Conservation (phyloP, 2,888 invertebrate species). For the Cerastoderma edule region DNA sequence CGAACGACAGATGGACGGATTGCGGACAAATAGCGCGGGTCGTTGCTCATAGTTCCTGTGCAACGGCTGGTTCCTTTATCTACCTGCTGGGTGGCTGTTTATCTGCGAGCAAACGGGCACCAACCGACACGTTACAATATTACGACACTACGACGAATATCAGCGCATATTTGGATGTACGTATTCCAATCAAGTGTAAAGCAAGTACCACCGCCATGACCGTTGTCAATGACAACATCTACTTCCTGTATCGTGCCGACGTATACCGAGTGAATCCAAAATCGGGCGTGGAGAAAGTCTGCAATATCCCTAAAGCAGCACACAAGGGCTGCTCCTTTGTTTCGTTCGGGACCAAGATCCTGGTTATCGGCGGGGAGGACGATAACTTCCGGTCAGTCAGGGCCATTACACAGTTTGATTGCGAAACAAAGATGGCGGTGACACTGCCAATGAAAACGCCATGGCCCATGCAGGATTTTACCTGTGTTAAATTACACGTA, state of each 20-base stretch:
- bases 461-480: conserved; percentile 38
- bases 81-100: conserved; percentile 49
- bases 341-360: conserved; percentile 40
- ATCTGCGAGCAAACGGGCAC: background rate
- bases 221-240: conserved; percentile 23
- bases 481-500: conserved; percentile 29
- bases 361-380: conserved; percentile 55
- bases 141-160: conserved; percentile 35
- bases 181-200: conserved; percentile 45
- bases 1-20: conserved; percentile 25
- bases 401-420: conserved; percentile 37
- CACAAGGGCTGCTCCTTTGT: conserved; percentile 38
- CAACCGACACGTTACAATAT: conserved; percentile 39
- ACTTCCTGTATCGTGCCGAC: conserved; percentile 34
- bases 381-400: conserved; percentile 30
- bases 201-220: conserved; percentile 28
- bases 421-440: conserved; percentile 14
- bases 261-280: conserved; percentile 32
- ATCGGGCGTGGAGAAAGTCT: background rate
- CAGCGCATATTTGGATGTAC: conserved; percentile 33
- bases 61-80: conserved; percentile 28
- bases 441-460: conserved; percentile 37
- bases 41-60: conserved; percentile 31
- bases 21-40: conserved; percentile 34
- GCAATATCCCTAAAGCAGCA: conserved; percentile 24